phyloP scores from a whole-genome alignment of 2,888 invertebrate genomes.

The Cloeon dipterum region DNA sequence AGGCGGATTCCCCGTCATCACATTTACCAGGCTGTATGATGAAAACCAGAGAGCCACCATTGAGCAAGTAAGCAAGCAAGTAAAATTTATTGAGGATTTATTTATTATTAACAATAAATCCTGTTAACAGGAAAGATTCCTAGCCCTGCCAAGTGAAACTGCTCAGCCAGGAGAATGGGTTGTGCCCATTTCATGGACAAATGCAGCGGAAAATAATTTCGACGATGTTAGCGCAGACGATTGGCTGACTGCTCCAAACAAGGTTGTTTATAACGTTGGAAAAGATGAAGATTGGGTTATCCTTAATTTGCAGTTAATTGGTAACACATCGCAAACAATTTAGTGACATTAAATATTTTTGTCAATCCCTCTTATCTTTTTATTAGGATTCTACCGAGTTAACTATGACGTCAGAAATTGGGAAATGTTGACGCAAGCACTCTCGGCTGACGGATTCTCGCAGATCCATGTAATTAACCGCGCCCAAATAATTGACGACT shows the following conservation, averaged over 20 bases:
- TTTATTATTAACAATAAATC: too few species aligned
- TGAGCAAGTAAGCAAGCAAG: slow-evolving; percentile 11
- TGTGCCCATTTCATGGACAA: neutral
- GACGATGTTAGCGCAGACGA: neutral
- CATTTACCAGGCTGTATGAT: slow-evolving; percentile 27
- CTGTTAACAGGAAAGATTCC: too few species aligned
- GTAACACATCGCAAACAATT: slow-evolving; percentile 16
- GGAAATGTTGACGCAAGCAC: neutral
- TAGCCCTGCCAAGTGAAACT: too few species aligned
- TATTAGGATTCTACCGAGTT: neutral
- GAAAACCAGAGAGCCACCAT: slow-evolving; percentile 11
- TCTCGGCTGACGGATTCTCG: too few species aligned
- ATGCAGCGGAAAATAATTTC: neutral
- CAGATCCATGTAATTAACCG: slow-evolving; percentile 32
- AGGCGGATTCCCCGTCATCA: slow-evolving; percentile 41
- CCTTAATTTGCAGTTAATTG: slow-evolving; percentile 33
- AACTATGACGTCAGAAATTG: neutral
- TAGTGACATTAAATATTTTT: neutral
- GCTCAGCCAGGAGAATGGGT: neutral
- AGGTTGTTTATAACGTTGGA: slow-evolving; percentile 8
- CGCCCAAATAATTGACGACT: slow-evolving; percentile 50
- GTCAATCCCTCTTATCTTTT: neutral
- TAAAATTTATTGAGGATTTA: too few species aligned
- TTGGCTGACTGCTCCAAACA: neutral
- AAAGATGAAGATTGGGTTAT: slow-evolving; percentile 25